A percentile compares a stretch with the other conserved stretches of the same genome.
These are phyloP conservation scores for Toxotes jaculatrix DNA, from an alignment of 2,113 vertebrate species.

Conservation along the genomic window DNA sequence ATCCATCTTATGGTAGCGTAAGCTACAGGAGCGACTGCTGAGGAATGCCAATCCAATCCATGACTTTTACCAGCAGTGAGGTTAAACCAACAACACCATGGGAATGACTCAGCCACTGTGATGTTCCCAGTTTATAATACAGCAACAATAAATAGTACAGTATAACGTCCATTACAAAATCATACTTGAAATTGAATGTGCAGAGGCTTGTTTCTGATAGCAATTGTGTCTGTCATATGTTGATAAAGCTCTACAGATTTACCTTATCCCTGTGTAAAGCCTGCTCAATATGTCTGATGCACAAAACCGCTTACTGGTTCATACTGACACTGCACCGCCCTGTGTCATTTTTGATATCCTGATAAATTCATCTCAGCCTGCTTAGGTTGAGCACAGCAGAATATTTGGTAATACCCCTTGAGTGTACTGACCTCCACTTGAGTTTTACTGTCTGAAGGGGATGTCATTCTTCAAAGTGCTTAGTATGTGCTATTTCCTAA, in stretches of 20 bases:
- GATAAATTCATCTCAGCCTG: slow-evolving; percentile 55
- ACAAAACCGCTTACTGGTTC: slow-evolving; percentile 69
- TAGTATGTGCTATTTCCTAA: neutral
- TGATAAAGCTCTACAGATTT: slow-evolving; percentile 65
- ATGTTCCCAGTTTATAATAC: slow-evolving; percentile 24
- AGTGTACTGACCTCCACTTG: slow-evolving; percentile 50
- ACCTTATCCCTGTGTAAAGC: slow-evolving; percentile 64
- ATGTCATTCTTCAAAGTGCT: slow-evolving; percentile 36
- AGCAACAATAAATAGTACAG: slow-evolving; percentile 18
- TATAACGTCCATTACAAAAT: slow-evolving; percentile 28
- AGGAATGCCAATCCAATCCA: neutral
- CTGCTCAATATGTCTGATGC: slow-evolving; percentile 66
- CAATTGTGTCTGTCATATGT: slow-evolving; percentile 60
- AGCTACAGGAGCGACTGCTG: slow-evolving; percentile 26
- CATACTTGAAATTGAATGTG: slow-evolving; percentile 34
- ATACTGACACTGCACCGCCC: slow-evolving; percentile 42
- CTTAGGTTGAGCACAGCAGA: slow-evolving; percentile 34
- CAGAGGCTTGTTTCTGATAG: slow-evolving; percentile 43
- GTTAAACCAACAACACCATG: neutral
- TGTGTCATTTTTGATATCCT: slow-evolving; percentile 50
- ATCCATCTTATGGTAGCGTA: slow-evolving; percentile 44
- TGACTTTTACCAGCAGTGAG: slow-evolving; percentile 15
- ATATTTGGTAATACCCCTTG: slow-evolving; percentile 54
- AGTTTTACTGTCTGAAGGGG: slow-evolving; percentile 13
- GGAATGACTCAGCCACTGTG: neutral